Evolutionary conservation across 2,113 vertebrate genomes (phyloP), one percentile per base, ranked within the genome.

Genomic region (Cyphomyrus discorhynchus): DNA sequence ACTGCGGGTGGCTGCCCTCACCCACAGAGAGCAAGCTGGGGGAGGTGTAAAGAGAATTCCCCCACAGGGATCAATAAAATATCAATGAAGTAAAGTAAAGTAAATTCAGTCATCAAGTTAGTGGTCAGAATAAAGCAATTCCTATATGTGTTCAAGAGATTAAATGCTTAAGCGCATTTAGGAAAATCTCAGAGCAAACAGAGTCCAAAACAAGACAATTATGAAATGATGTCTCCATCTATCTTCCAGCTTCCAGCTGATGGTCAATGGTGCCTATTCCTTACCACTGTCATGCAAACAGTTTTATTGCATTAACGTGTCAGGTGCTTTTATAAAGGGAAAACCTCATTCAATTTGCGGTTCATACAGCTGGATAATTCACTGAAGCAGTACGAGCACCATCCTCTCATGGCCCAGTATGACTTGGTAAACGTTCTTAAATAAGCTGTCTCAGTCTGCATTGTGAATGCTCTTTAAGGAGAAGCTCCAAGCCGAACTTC

Each of bases 401-500:
- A 13, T 74, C 70, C 2, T 2, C 70, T 74, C 27, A 17, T 1
- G 6, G 27, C 4, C 31, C 13, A 24, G 49, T 47, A 56, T 70
- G 27, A 66, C 56, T n/a, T n/a, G 24, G 24, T n/a, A n/a, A 62
- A 62, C 49, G 53, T 13, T 42, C 27, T 62, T 70, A 2, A 19
- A 47, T 13, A 70, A 70, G n/a, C 70, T 2, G 4, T 19, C 74
- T 80, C 24, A 62, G 8, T 56, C 17, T 17, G 3, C 46, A 85
- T 7, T 80, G 35, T 80, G 74, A 35, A 86, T 88, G 52, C 35
- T 90, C 35, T 91, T 94, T 89, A 93, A 93, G 95, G 96, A 96
- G 13, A 96, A 96, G 89, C 94, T 98, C 89, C 94, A 97, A 80
- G 90, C 89, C 6, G 88, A 96, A 91, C 94, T 95, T 0, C 94